These are phyloP conservation scores for Cryptus viduatorius DNA, from an alignment of 2,888 invertebrate genomes.

Conservation along the genomic window DNA sequence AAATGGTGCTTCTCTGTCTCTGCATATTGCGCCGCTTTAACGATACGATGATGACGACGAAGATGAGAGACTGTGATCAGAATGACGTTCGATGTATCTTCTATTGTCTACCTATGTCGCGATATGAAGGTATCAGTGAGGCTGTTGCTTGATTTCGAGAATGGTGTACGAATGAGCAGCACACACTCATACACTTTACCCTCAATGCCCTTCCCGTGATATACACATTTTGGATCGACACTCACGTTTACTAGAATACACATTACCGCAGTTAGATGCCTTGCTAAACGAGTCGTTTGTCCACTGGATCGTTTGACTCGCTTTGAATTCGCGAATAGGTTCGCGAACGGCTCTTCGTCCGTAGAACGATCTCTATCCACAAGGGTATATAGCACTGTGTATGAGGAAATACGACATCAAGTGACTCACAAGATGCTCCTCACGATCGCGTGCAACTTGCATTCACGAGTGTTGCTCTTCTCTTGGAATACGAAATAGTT, in stretches of 20 bases:
- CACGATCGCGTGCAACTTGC: slow-evolving; percentile 32
- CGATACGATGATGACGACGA: slow-evolving; percentile 37
- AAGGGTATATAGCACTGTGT: not conserved
- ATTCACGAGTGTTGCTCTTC: slow-evolving; percentile 19
- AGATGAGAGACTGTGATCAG: not conserved
- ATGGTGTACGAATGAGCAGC: slow-evolving; percentile 26
- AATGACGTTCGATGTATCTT: slow-evolving; percentile 34
- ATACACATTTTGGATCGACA: slow-evolving; percentile 40
- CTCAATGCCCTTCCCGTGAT: slow-evolving; percentile 13
- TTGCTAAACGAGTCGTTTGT: slow-evolving; percentile 30
- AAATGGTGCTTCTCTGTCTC: slow-evolving; percentile 23
- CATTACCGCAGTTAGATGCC: not conserved
- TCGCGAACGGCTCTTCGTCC: not conserved
- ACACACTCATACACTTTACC: slow-evolving; percentile 27
- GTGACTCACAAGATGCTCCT: slow-evolving; percentile 32
- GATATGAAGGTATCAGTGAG: not conserved
- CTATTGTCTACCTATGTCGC: slow-evolving; percentile 8
- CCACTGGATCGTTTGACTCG: slow-evolving; percentile 32
- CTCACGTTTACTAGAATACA: slow-evolving; percentile 1
- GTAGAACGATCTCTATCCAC: slow-evolving; percentile 29
- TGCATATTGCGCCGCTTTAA: slow-evolving; percentile 22
- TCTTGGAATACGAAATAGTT: slow-evolving; percentile 31
- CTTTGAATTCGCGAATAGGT: slow-evolving; percentile 20
- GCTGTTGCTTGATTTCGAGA: not conserved
- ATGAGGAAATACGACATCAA: slow-evolving; percentile 2